Conservation (phyloP, 2,888 invertebrate genomes). For the Xestoiulus laeticollis region DNA sequence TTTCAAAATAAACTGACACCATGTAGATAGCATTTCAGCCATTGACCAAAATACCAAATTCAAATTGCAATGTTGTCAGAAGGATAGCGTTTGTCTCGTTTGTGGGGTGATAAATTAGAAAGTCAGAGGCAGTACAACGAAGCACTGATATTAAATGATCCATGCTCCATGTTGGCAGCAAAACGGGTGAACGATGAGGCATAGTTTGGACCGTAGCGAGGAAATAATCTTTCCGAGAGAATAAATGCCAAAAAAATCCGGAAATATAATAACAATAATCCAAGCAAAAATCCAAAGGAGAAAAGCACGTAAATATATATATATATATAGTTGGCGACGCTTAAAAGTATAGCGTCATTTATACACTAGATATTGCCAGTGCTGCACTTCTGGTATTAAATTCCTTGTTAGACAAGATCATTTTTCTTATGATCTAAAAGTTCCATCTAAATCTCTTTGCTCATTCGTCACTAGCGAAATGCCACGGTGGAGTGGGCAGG, state of each 20-base stretch:
- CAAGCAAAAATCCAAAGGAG: not conserved
- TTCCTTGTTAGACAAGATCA: conserved; percentile 22
- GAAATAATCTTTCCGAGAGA: conserved; percentile 28
- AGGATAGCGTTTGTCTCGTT: conserved; percentile 5
- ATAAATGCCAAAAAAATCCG: conserved; percentile 27
- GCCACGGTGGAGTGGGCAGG: conserved; percentile 1
- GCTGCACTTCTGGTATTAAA: conserved; percentile 24
- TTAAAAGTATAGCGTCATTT: conserved; percentile 32
- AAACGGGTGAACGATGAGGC: conserved; percentile 22
- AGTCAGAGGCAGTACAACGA: not conserved
- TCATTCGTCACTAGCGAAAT: not conserved
- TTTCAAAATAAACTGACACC: not conserved
- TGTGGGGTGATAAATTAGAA: not conserved
- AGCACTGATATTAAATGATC: conserved; percentile 28
- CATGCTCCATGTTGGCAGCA: conserved; percentile 14
- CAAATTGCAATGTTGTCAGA: not conserved
- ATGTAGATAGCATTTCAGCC: not conserved
- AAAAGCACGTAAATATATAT: not conserved
- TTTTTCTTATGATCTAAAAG: conserved; percentile 29
- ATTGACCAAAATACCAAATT: not conserved
- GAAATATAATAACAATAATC: conserved; percentile 37
- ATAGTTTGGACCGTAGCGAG: conserved; percentile 13
- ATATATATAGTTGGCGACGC: not conserved
- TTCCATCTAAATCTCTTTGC: conserved; percentile 34
- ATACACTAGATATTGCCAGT: conserved; percentile 5